Base-by-base conservation (phyloP, 2,113 vertebrate genomes). In the Pithys albifrons region DNA sequence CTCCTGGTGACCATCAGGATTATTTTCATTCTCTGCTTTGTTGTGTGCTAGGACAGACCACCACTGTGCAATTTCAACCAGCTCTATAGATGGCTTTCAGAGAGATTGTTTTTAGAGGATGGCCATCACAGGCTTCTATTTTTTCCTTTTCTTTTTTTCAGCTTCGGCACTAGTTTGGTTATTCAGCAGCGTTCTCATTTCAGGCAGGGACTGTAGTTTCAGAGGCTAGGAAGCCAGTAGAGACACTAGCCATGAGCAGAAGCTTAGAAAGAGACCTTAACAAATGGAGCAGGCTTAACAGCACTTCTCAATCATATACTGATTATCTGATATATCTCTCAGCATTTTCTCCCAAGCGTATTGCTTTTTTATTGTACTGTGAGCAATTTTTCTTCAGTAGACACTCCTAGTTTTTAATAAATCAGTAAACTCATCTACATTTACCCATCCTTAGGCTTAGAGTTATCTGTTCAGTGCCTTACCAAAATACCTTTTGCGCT, bases 1-100 rank as follows among this genome's bases (percentile, higher is more conserved):
- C 20, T 87, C 41, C 16, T 1, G 0, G 7, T 69, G 58, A 62
- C 15, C 0, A 0, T 0, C 2, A 20, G 25, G 15, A 14, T 9
- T 76, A 2, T 61, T 82, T 28, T 39, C 64, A 67, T 33, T 52
- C 16, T 37, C 29, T 72, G 19, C 22, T 89, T 61, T 55, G 49
- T 37, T 57, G 25, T 29, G 14, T 7, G 2, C 12, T 51, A 7
- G 7, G n/a, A 58, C 9, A 62, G 7, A 37, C 37, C 31, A 80
- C 10, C 22, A 27, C 14, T 22, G 15, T 19, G 31, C 5, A 19
- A 9, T 52, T 83, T 25, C 51, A 80, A 10, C 22, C 28, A 51
- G 10, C 25, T 66, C 31, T 31, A 43, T 29, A n/a, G 37, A 71
- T 71, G 46, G 7, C 15, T 77, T 88, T 80, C 20, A 45, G 20